A percentile compares a stretch with the other conserved stretches of the same genome.
phyloP scores from a whole-genome alignment of 2,113 vertebrate species.

The Mobula hypostoma region DNA sequence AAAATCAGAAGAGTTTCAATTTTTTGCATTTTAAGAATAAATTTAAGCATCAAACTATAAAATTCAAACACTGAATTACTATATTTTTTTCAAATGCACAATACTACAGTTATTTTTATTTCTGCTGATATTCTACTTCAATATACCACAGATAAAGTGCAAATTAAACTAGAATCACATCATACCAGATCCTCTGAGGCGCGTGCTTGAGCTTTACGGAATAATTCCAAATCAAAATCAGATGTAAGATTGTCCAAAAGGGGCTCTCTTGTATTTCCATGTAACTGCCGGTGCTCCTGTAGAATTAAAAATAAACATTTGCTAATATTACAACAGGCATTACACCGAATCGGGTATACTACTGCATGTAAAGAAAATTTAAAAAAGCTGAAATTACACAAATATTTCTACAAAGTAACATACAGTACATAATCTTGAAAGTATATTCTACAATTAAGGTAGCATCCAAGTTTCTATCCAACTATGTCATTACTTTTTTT shows the following conservation, averaged over 20 bases:
- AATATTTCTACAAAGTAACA: neutral
- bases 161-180: neutral
- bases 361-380: neutral
- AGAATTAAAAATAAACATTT: neutral
- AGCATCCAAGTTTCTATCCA: neutral
- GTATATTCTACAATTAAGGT: neutral
- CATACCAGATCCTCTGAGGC: constrained; percentile 95
- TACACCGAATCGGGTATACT: neutral
- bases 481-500: neutral
- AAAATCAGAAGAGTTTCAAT: neutral
- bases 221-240: constrained; percentile 95
- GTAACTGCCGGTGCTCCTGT: constrained; percentile 87
- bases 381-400: neutral
- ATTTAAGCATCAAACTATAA: neutral
- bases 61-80: neutral
- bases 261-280: constrained; percentile 83
- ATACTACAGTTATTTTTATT: neutral
- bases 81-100: too few relatives aligned
- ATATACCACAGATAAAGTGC: neutral
- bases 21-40: neutral
- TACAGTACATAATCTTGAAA: neutral
- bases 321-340: neutral
- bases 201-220: constrained; percentile 90
- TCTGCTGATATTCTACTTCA: neutral
- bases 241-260: constrained; percentile 95